phyloP scores from a whole-genome alignment of 2,113 vertebrate genomes.

The Charadrius vociferus region DNA sequence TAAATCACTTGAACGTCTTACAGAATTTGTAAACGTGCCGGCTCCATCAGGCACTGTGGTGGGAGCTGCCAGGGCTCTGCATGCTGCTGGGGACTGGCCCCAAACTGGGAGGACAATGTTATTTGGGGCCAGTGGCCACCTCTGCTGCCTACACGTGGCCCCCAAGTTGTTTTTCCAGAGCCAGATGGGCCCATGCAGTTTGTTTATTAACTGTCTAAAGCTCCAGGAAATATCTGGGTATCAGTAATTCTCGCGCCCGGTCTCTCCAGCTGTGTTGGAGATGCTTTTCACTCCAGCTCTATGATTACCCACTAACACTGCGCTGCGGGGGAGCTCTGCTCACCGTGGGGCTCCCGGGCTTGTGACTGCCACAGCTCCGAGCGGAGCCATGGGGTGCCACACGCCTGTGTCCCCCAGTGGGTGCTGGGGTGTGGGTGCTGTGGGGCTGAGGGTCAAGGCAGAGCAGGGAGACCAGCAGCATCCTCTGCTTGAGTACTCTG shows the following conservation, averaged over 20 bases:
- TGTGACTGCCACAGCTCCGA: neutral
- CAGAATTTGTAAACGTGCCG: neutral
- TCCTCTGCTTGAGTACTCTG: fast-evolving
- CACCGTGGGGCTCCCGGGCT: neutral
- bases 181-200: neutral
- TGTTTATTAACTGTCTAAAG: neutral
- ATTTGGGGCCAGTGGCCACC: fast-evolving
- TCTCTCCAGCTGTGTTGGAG: conserved; percentile 37
- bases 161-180: conserved; percentile 15
- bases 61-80: fast-evolving
- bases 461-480: neutral
- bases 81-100: neutral
- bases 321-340: neutral
- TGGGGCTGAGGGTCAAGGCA: neutral
- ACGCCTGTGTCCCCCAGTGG: fast-evolving
- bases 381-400: neutral
- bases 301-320: conserved; percentile 51
- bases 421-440: neutral
- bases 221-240: conserved; percentile 28
- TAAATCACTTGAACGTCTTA: neutral
- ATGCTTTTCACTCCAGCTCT: conserved; percentile 34
- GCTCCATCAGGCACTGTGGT: fast-evolving
- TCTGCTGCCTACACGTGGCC: neutral
- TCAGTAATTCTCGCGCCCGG: neutral
- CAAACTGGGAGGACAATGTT: fast-evolving